phyloP scores from a whole-genome alignment of 92 coral and sea anemone species.

The Pocillopora grandis region DNA sequence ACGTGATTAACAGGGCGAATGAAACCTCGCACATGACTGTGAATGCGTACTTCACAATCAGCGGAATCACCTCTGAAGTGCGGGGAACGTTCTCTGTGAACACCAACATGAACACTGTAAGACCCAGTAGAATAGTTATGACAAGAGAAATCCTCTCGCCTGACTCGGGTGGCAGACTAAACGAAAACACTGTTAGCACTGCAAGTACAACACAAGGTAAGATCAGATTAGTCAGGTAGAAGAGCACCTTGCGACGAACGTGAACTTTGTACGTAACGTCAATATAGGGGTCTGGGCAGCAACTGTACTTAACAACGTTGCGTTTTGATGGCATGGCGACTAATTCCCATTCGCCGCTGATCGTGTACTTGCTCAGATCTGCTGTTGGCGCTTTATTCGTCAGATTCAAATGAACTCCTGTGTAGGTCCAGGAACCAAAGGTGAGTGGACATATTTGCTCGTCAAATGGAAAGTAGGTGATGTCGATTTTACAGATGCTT shows the following conservation, averaged over 20 bases:
- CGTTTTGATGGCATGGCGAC: slow-evolving; percentile 68
- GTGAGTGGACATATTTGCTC: slow-evolving; percentile 78
- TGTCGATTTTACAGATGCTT: slow-evolving; percentile 90
- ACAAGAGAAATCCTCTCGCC: slow-evolving; percentile 94
- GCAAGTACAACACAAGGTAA: slow-evolving; percentile 87
- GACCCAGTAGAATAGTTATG: slow-evolving; percentile 84
- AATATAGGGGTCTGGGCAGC: slow-evolving; percentile 91
- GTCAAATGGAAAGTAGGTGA: slow-evolving; percentile 89
- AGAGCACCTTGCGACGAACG: slow-evolving; percentile 82
- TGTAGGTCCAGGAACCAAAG: slow-evolving; percentile 97
- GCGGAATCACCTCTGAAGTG: slow-evolving; percentile 92
- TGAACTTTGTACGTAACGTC: slow-evolving; percentile 79
- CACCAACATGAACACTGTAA: slow-evolving; percentile 91
- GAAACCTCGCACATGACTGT: slow-evolving; percentile 86
- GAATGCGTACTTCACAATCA: slow-evolving; percentile 83
- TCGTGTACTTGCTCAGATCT: slow-evolving; percentile 73
- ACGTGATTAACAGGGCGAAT: slow-evolving; percentile 74
- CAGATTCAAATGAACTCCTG: slow-evolving; percentile 72
- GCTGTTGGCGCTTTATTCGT: slow-evolving; percentile 52
- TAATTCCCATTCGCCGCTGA: slow-evolving; percentile 93
- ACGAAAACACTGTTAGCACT: slow-evolving; percentile 71
- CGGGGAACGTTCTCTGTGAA: slow-evolving; percentile 90
- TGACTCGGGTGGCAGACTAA: slow-evolving; percentile 81
- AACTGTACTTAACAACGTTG: slow-evolving; percentile 73
- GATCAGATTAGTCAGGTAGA: slow-evolving; percentile 82